Evolutionary conservation across 2,888 invertebrate genomes (phyloP), one percentile per base, ranked within the genome.

Genomic region (Campopleginae sp.): DNA sequence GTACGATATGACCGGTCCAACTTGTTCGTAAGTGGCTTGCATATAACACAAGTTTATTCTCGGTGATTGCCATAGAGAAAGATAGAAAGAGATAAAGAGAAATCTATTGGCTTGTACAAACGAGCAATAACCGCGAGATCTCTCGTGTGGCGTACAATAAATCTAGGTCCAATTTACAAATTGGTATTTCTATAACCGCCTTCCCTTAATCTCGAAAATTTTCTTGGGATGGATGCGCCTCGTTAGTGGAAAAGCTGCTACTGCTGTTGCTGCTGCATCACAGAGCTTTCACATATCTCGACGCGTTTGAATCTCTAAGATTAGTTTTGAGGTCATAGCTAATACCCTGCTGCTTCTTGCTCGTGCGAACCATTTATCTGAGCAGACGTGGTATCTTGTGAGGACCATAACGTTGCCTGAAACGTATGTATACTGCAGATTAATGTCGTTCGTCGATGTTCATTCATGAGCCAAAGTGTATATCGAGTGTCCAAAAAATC

Each of bases 121-220:
- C 78, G 82, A 63, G 82, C 33, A 48, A 38, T 33, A 42, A 61
- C 31, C 51, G 65, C 51, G 65, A 23, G 65, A 63, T 14, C 6
- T 38, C 31, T 54, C 33, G 46, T 51, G 65, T 70, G 31, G 61
- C 42, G 51, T 70, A 27, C 75, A 27, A 83, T 83, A 83, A 80
- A 83, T 83, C 79, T 65, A 19, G 38, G 74, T 75, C 75, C 79
- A 79, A 83, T 80, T 83, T 79, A 80, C 83, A 83, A 83, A 83
- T 83, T 83, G 83, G 79, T 79, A 79, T 80, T 70, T 79, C 79
- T 70, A 79, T 83, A 83, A 79, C 74, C 61, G 82, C 38, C 38
- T 51, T 71, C 23, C 46, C 71, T 77, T 77, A n/a, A 63, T 46
- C 66, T 51, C 58, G 31, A 58, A 46, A 78, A 66, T 31, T 19